Conservation (phyloP, 2,888 invertebrate species). For the Phrixothrix hirtus region DNA sequence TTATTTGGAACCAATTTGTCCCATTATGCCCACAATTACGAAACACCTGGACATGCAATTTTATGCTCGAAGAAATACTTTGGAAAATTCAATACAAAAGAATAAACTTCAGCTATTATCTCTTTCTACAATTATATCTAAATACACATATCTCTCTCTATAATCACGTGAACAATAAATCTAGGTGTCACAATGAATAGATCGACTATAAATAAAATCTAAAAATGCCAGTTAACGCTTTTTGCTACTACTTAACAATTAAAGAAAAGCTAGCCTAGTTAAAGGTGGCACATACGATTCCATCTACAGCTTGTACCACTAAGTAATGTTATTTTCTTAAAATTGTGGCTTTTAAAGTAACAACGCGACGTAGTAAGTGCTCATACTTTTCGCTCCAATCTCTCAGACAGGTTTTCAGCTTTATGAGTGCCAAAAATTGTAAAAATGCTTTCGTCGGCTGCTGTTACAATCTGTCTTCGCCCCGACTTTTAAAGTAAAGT, state of each 20-base stretch:
- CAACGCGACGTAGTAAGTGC: slow-evolving; percentile 36
- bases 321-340: slow-evolving; percentile 37
- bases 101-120: slow-evolving; percentile 2
- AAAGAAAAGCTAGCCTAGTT: not conserved
- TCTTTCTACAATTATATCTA: not conserved
- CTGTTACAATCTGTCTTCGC: slow-evolving; percentile 42
- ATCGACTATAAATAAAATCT: slow-evolving; percentile 12
- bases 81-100: slow-evolving; percentile 28
- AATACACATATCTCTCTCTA: not conserved
- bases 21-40: slow-evolving; percentile 49
- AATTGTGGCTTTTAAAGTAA: slow-evolving; percentile 44
- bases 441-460: slow-evolving; percentile 41
- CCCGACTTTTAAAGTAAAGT: slow-evolving; percentile 40
- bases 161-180: slow-evolving; percentile 6
- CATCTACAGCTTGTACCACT: slow-evolving; percentile 22
- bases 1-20: slow-evolving; percentile 51
- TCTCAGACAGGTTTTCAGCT: slow-evolving; percentile 38
- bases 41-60: slow-evolving; percentile 46
- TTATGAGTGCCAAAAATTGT: slow-evolving; percentile 39
- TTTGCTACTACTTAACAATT: slow-evolving; percentile 1
- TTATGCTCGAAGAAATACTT: slow-evolving; percentile 39
- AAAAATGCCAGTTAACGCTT: too few species aligned
- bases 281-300: slow-evolving; percentile 5
- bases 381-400: slow-evolving; percentile 35
- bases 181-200: slow-evolving; percentile 18